Base-by-base conservation (phyloP, 2,113 vertebrate genomes). In the Menidia beryllina region DNA sequence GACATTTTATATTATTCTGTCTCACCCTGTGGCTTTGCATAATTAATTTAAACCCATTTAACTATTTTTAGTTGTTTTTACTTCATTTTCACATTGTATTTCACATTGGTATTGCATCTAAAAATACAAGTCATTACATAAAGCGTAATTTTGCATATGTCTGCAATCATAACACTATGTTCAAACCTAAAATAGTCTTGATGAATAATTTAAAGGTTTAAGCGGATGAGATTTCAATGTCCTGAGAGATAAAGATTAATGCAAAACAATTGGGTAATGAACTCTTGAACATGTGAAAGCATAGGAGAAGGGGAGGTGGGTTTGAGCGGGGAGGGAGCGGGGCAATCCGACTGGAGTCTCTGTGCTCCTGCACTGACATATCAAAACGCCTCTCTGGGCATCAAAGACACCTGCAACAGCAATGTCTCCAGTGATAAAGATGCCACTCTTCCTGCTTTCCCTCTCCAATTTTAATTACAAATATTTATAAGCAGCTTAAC, bases 401-500 rank as follows among this genome's bases (percentile, higher is more conserved):
- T 88, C 81, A 90, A 91, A 91, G 87, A 75, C 87, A 93, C 92
- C 89, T 92, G 90, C 88, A 91, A 88, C 84, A 81, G 78, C 79
- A 74, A 82, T 90, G 90, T 84, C 83, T 86, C 47, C 53, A 43
- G 57, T 83, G 91, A 94, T 92, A 93, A 91, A 89, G 77, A 87
- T 75, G 83, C 72, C 76, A 85, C 83, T 88, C 80, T 90, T 57
- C 41, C 67, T 78, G 86, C 83, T 70, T 82, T 60, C 77, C 75
- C 75, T 55, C 71, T 79, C 82, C 56, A 26, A 89, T 90, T 91
- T 88, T 93, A 93, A 93, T 91, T 93, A 91, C 88, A 91, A 91
- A 91, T 91, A 90, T 87, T 84, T 89, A 86, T 93, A 91, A 92
- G 90, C 88, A 77, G 91, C 91, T 91, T 89, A 92, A 88, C 78